Evolutionary conservation across 2,888 invertebrate genomes (phyloP), one percentile per base, ranked within the genome.

Genomic region (Coelinius sp.): DNA sequence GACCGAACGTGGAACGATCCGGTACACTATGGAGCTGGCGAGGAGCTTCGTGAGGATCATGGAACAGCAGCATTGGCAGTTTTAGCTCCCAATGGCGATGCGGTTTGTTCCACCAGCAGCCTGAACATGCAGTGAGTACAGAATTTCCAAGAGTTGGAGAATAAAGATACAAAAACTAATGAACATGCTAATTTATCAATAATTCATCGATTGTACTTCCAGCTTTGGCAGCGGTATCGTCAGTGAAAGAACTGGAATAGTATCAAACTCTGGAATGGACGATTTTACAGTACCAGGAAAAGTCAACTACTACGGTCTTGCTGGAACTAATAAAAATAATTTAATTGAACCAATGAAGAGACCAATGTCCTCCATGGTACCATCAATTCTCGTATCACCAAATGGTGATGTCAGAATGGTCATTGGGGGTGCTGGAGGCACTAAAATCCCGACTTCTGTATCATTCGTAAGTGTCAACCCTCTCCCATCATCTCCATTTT

Each of bases 31-130:
- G 95, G 94, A 0, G 94, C 93, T 0, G 88, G 91, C 17, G 91
- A 90, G 78, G 78, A 83, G 0, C 89, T 89, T 22, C 87, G 89
- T 0, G 92, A 94, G 68, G 94, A 95, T 86, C 94, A 94, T 83
- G 98, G 98, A 68, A 98, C 98, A 0, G 94, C 97, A 0, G 97
- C 98, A 82, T 90, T 97, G n/a, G 92, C 94, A 0, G 92, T 97
- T 4, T 80, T 98, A 38, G 93, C 93, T 3, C 92, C 93, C 0
- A 93, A 96, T 84, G 98, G 98, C 17, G 95, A 97, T 88, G 98
- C 95, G 2, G 94, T 98, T 10, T 92, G 96, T 0, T 93, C 94
- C 10, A 98, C 98, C 0, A 94, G 95, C 82, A 96, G 97, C 12
- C 91, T 98, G 12, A 98, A 99, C 86, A 90, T 91, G 76, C 92